A percentile compares a stretch with the other conserved stretches of the same genome.
phyloP scores from a whole-genome alignment of 2,888 invertebrate genomes.

The Cheilosia urbana region DNA sequence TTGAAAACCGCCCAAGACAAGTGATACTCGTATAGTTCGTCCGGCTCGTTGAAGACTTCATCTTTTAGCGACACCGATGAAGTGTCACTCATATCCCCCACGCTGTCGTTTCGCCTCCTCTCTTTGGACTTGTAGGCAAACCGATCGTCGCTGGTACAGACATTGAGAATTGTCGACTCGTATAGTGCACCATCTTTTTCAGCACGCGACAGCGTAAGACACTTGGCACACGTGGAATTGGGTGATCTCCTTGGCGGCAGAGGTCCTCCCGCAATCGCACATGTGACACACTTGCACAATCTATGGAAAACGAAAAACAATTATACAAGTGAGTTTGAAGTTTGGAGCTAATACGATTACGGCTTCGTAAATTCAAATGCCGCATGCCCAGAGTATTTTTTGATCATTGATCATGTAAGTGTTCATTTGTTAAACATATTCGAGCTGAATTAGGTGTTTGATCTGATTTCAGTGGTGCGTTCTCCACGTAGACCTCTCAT shows the following conservation, averaged over 20 bases:
- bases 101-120: slow-evolving; percentile 76
- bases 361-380: no score
- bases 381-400: no score
- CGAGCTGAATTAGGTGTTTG: no score
- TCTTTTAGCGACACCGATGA: slow-evolving; percentile 76
- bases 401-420: no score
- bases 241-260: slow-evolving; percentile 78
- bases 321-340: background rate
- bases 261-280: slow-evolving; percentile 82
- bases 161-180: slow-evolving; percentile 82
- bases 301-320: slow-evolving; percentile 72
- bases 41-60: slow-evolving; percentile 68
- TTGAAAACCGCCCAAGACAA: slow-evolving; percentile 83
- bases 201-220: slow-evolving; percentile 81
- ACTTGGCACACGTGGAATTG: slow-evolving; percentile 80
- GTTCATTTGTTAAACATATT: no score
- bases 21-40: slow-evolving; percentile 79
- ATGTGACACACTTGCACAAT: slow-evolving; percentile 83
- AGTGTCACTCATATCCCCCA: slow-evolving; percentile 77
- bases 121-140: slow-evolving; percentile 75
- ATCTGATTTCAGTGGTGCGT: no score
- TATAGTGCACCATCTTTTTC: slow-evolving; percentile 82
- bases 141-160: slow-evolving; percentile 81
- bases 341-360: no score
- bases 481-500: no score